A percentile compares a stretch with the other conserved stretches of the same genome.
Evolutionary conservation across 2,113 vertebrate species (phyloP).

Genomic region (Irena cyanogastra): DNA sequence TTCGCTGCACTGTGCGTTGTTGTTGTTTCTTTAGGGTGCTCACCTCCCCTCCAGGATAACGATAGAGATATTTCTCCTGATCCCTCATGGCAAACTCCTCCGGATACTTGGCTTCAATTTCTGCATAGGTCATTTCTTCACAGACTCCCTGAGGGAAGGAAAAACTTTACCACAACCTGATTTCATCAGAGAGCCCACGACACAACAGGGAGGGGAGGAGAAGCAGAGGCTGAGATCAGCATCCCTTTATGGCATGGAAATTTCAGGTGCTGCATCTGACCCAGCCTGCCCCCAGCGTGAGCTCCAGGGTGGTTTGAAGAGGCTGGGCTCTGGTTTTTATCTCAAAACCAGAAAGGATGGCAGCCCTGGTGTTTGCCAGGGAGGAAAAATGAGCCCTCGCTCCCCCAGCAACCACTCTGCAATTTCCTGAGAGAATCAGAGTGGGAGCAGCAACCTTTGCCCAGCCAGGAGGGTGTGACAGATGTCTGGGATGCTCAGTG

Average conservation of each 20-base stretch:
- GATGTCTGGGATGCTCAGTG: not conserved
- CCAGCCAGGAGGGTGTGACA: not conserved
- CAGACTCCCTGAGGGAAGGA: slow-evolving; percentile 84
- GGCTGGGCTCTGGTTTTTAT: not conserved
- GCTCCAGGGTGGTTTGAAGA: not conserved
- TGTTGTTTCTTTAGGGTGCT: not conserved
- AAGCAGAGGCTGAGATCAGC: not conserved
- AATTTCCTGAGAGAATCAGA: not conserved
- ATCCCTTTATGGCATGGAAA: not conserved
- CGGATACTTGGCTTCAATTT: slow-evolving; percentile 87
- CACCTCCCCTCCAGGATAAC: slow-evolving; percentile 98
- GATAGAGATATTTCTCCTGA: slow-evolving; percentile 96
- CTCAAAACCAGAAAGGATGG: not conserved
- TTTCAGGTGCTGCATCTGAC: accelerated
- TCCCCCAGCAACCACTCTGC: not conserved
- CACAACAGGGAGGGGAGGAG: not conserved
- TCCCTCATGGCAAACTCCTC: slow-evolving; percentile 95
- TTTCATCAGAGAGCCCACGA: not conserved
- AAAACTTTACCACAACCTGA: not conserved
- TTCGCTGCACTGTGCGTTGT: accelerated
- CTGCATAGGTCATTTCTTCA: slow-evolving; percentile 94
- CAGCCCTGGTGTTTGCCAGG: not conserved
- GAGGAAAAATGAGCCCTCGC: not conserved
- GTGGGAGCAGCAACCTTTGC: not conserved
- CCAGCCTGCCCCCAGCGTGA: not conserved